Conservation (phyloP, 2,888 invertebrate species). For the Nymphalis c-album region DNA sequence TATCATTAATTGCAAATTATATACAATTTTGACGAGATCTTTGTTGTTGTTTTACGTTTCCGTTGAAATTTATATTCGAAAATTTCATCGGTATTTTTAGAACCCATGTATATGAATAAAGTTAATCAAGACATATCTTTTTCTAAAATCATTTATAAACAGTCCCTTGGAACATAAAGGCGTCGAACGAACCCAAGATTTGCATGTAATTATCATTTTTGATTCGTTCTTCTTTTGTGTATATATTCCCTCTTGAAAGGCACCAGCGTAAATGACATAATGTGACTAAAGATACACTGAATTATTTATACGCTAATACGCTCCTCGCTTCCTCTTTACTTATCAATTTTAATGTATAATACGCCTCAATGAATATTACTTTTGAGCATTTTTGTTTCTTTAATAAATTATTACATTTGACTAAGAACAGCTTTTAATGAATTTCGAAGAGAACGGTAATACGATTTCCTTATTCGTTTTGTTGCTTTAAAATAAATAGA, state of each 20-base stretch:
- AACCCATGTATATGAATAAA: constrained; percentile 14
- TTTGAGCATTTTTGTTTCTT: constrained; percentile 76
- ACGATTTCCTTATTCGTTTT: constrained; percentile 65
- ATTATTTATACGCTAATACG: constrained; percentile 79
- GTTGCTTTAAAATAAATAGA: constrained; percentile 34
- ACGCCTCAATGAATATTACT: constrained; percentile 78
- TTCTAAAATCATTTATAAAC: constrained; percentile 42
- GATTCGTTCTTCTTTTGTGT: constrained; percentile 81
- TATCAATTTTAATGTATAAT: constrained; percentile 61
- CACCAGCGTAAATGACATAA: constrained; percentile 80
- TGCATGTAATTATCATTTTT: constrained; percentile 82
- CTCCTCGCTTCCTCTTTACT: constrained; percentile 51
- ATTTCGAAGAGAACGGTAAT: constrained; percentile 67
- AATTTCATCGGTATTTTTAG: not conserved
- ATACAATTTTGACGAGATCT: not conserved
- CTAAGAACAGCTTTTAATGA: constrained; percentile 75
- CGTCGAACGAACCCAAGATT: constrained; percentile 71
- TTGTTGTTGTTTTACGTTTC: not conserved
- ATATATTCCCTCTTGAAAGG: constrained; percentile 77
- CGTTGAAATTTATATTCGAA: too few species aligned
- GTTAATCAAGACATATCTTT: constrained; percentile 38
- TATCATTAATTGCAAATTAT: too few species aligned
- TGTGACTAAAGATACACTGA: constrained; percentile 77
- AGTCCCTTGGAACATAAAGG: constrained; percentile 37
- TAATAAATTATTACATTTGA: constrained; percentile 79